phyloP scores from a whole-genome alignment of 37 sponge, comb jelly and placozoan genomes.

The Halisarca cf. caerulea region DNA sequence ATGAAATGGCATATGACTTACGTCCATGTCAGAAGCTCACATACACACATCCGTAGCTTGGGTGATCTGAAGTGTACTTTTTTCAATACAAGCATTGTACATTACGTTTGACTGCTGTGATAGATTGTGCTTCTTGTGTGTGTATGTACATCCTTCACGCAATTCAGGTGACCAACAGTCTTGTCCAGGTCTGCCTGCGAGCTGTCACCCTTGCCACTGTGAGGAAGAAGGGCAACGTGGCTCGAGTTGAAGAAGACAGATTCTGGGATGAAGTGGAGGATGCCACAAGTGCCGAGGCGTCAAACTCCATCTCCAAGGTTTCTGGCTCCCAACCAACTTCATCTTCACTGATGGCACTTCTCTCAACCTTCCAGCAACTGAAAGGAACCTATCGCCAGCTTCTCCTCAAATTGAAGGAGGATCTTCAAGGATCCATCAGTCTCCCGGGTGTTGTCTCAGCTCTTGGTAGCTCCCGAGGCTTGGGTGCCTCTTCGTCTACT shows the following conservation, averaged over 20 bases:
- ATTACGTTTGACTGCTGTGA: neutral
- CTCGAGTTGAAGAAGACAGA: constrained; percentile 1
- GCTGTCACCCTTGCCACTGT: neutral
- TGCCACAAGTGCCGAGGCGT: neutral
- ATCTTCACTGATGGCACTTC: constrained; percentile 29
- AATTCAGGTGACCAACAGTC: constrained; percentile 42
- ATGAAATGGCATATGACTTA: too few species aligned
- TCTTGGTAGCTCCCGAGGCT: neutral
- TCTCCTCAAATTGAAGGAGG: neutral
- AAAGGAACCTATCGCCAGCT: neutral
- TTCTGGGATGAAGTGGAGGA: constrained; percentile 45
- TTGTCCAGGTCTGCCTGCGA: constrained; percentile 39
- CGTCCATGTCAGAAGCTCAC: too few species aligned
- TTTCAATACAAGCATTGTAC: neutral
- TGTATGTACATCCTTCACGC: neutral
- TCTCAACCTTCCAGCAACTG: constrained; percentile 35
- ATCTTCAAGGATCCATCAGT: neutral
- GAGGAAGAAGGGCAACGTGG: neutral
- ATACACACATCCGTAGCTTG: too few species aligned
- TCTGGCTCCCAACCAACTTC: neutral
- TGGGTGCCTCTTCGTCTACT: constrained; percentile 1
- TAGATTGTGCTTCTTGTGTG: too few species aligned
- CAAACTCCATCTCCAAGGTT: neutral
- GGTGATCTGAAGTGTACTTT: too few species aligned
- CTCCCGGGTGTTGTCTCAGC: constrained; percentile 22